Evolutionary conservation across 1,140 invertebrate species (phyloP).

Genomic region (Apis dorsata): DNA sequence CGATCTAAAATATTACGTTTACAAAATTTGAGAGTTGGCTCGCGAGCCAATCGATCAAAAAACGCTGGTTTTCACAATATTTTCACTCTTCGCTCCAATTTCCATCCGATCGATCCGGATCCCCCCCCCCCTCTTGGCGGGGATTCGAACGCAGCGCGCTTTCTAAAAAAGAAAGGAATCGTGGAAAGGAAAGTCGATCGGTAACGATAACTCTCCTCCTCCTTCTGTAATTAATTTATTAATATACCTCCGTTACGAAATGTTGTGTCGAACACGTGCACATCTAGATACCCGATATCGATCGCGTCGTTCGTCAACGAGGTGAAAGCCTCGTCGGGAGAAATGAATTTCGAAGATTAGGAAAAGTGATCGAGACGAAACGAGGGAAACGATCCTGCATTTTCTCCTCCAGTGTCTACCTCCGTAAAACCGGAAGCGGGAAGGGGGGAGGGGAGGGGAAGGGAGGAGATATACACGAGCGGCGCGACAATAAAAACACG

Average conservation of each 20-base stretch:
- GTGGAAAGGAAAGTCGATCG: conserved; percentile 31
- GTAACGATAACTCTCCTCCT: neutral
- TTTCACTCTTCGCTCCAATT: neutral
- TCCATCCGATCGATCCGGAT: neutral
- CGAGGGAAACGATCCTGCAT: neutral
- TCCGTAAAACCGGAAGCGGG: conserved; percentile 41
- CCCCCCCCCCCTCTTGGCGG: neutral
- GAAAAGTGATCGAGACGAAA: too few relatives aligned
- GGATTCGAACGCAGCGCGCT: conserved; percentile 22
- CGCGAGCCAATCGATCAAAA: too few relatives aligned
- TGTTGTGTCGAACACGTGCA: neutral
- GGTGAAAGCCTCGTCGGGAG: neutral
- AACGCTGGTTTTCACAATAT: too few relatives aligned
- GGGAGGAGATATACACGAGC: neutral
- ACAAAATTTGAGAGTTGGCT: too few relatives aligned
- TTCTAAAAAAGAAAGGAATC: conserved; percentile 37
- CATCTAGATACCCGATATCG: conserved; percentile 3
- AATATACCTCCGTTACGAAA: neutral
- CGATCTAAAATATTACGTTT: too few relatives aligned
- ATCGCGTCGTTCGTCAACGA: neutral
- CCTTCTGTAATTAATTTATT: conserved; percentile 17
- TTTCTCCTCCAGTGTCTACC: neutral
- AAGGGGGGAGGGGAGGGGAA: neutral
- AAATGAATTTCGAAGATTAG: neutral
- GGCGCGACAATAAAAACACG: conserved; percentile 71